A percentile compares a stretch with the other conserved stretches of the same genome.
phyloP scores from a whole-genome alignment of 2,888 invertebrate genomes.

The Drosophila fulvimacula region DNA sequence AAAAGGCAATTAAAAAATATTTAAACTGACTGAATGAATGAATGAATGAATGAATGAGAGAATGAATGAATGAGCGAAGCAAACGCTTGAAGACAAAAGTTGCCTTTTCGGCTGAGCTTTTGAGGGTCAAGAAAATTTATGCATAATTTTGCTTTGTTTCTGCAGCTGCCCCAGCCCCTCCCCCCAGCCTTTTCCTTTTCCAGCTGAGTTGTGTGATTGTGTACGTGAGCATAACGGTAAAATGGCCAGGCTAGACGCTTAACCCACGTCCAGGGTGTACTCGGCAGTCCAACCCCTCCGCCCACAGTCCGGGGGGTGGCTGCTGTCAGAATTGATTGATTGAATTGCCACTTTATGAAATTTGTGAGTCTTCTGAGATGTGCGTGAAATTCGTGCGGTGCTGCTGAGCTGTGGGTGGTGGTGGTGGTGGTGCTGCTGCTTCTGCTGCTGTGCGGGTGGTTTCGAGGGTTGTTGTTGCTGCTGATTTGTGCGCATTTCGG shows the following conservation, averaged over 20 bases:
- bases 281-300: not conserved
- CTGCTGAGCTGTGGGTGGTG: slow-evolving; percentile 2
- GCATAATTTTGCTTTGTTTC: slow-evolving; percentile 64
- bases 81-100: slow-evolving; percentile 31
- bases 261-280: slow-evolving; percentile 15
- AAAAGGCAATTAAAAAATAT: slow-evolving; percentile 83
- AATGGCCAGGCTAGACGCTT: slow-evolving; percentile 60
- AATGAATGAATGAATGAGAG: slow-evolving; percentile 24
- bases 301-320: slow-evolving; percentile 21
- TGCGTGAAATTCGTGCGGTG: slow-evolving; percentile 75
- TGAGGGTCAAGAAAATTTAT: slow-evolving; percentile 58
- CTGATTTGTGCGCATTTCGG: slow-evolving; percentile 71
- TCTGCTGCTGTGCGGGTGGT: slow-evolving; percentile 10
- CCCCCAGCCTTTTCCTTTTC: not conserved
- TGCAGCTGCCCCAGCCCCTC: not conserved
- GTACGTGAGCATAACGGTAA: slow-evolving; percentile 82
- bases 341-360: slow-evolving; percentile 84
- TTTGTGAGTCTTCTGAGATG: slow-evolving; percentile 84
- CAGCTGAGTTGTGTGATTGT: slow-evolving; percentile 81
- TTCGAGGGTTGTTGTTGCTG: slow-evolving; percentile 68
- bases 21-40: slow-evolving; percentile 67
- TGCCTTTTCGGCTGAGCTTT: slow-evolving; percentile 9
- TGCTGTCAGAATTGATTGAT: slow-evolving; percentile 84
- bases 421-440: slow-evolving; percentile 14
- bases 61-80: slow-evolving; percentile 10